A percentile compares a stretch with the other conserved stretches of the same genome.
These are phyloP conservation scores for Papilio machaon DNA, from an alignment of 1,140 invertebrate genomes.

Conservation along the genomic window DNA sequence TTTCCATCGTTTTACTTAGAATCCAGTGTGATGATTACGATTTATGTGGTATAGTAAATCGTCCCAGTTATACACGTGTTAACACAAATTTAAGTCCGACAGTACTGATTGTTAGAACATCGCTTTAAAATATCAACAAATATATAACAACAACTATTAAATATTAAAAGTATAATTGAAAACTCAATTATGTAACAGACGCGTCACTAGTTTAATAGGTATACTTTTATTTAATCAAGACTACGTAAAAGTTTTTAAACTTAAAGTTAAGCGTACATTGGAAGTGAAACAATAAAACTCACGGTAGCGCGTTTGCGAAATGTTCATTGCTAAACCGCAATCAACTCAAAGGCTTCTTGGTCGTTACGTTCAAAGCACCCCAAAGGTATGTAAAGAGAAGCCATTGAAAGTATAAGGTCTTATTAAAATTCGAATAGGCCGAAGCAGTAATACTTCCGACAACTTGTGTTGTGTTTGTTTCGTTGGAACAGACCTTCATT, in stretches of 20 bases:
- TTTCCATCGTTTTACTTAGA: slow-evolving; percentile 1
- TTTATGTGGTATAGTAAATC: background rate
- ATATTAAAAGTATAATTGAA: too few relatives aligned
- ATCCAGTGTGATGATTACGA: background rate
- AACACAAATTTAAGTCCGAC: background rate
- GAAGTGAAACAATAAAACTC: background rate
- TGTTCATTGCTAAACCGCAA: background rate
- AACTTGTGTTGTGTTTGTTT: too few relatives aligned
- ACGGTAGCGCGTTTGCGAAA: background rate
- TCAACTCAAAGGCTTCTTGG: background rate
- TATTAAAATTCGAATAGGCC: background rate
- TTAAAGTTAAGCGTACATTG: background rate
- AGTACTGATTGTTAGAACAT: background rate
- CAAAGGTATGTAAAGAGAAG: background rate
- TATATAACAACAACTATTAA: too few relatives aligned
- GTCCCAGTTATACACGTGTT: background rate
- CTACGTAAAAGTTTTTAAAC: background rate
- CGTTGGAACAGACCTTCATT: too few relatives aligned
- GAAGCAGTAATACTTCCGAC: too few relatives aligned
- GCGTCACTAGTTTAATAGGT: background rate
- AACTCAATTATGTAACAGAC: too few relatives aligned
- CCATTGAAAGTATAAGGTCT: background rate
- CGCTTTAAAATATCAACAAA: too few relatives aligned
- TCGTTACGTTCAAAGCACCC: background rate
- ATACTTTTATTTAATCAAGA: background rate